These are phyloP conservation scores for Albula goreensis DNA, from an alignment of 2,113 vertebrate species.

Conservation along the genomic window DNA sequence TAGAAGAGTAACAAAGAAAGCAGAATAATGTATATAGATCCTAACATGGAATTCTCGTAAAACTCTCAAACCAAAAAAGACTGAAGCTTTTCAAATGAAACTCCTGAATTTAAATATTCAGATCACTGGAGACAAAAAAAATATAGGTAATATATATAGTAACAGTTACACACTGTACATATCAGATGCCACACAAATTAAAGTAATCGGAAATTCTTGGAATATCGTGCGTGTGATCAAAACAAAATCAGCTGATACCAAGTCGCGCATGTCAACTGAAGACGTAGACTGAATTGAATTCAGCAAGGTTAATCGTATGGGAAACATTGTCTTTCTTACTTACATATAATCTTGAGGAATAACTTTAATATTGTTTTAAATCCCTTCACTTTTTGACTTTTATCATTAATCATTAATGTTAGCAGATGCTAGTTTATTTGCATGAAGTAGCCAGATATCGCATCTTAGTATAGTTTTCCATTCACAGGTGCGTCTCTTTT, in stretches of 20 bases:
- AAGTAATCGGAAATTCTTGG: neutral
- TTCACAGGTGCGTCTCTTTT: too few relatives aligned
- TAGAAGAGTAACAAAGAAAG: slow-evolving; percentile 30
- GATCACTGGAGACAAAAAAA: slow-evolving; percentile 2
- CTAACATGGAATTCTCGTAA: neutral
- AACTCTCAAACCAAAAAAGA: neutral
- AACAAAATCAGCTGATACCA: neutral
- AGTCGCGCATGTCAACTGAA: neutral
- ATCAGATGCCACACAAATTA: neutral
- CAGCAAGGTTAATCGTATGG: too few relatives aligned
- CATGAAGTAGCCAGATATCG: too few relatives aligned
- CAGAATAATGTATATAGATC: slow-evolving; percentile 15
- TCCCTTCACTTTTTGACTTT: too few relatives aligned
- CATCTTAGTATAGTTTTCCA: too few relatives aligned
- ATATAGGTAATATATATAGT: too few relatives aligned
- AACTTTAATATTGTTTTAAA: too few relatives aligned
- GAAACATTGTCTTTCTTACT: too few relatives aligned
- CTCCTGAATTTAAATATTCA: neutral
- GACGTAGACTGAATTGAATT: neutral
- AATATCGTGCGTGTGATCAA: neutral
- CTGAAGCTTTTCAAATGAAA: neutral
- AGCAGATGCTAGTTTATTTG: too few relatives aligned
- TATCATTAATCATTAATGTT: too few relatives aligned
- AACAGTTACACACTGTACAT: too few relatives aligned
- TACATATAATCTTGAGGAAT: too few relatives aligned